Base-by-base conservation (phyloP, 2,888 invertebrate species). In the Trissoscelio sp. region DNA sequence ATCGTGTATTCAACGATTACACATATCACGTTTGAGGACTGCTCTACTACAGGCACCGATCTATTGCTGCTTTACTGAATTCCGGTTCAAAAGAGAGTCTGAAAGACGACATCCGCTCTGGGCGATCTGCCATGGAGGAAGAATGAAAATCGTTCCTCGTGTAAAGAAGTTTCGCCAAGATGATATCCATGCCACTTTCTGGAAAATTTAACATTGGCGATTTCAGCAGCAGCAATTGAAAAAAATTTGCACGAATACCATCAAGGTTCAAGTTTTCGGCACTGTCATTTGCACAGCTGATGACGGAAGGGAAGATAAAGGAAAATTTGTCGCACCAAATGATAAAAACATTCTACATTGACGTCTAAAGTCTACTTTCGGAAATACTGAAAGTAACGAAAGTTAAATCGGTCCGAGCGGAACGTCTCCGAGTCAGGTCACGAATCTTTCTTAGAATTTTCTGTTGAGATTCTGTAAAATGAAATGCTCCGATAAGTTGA, bases 71-170 rank as follows among this genome's bases (percentile, higher is more conserved):
- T 48, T 48, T 48, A 22, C 20, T 48, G 22, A 20, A 22, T 48
- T 48, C 46, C 46, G 22, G 46, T 20, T 22, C 22, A 11, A 48
- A 48, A 16, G 44, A 48, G 46, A 48, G 46, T 22, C 22, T 48
- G 46, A 48, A 48, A 48, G 46, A 22, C 46, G 46, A 48, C n/a
- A 48, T 48, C 46, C 46, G 46, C 22, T 48, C n/a, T 48, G 46
- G 46, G 46, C 46, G 46, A 48, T 12, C 22, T 48, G 46, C 46
- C 51, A 28, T 28, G 51, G 5, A 24, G 24, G 28, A 24, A 24
- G 24, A 28, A 51, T 9, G 51, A 51, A 51, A 22, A 24, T 20
- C 12, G 11, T 51, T 37, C n/a, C n/a, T n/a, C 4, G 11, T 37
- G 37, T 37, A 1, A 37, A 12, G n/a, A 37, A 37, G n/a, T 53